phyloP scores from a whole-genome alignment of 2,113 vertebrate species.

The Acinonyx jubatus region DNA sequence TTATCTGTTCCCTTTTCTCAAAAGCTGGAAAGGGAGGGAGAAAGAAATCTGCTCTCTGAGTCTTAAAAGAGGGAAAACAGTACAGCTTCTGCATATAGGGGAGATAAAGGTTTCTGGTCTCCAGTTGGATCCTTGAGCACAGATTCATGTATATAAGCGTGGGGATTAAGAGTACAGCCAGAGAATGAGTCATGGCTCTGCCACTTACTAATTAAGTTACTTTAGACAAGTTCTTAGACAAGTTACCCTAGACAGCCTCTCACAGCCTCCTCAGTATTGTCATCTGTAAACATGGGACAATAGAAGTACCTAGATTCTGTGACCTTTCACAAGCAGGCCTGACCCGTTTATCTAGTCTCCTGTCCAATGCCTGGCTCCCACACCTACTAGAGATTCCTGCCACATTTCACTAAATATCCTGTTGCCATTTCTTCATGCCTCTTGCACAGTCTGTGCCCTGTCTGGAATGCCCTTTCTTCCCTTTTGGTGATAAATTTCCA shows the following conservation, averaged over 20 bases:
- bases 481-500: neutral
- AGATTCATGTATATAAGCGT: neutral
- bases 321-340: neutral
- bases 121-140: neutral
- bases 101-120: neutral
- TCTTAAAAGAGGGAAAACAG: neutral
- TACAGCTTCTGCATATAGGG: neutral
- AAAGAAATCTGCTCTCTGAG: conserved; percentile 37
- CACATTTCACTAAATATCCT: neutral
- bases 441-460: neutral
- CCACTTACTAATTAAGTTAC: neutral
- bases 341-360: neutral
- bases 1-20: conserved; percentile 37
- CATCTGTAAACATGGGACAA: neutral
- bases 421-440: neutral
- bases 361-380: neutral
- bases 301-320: conserved; percentile 5
- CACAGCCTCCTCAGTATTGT: neutral
- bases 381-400: neutral
- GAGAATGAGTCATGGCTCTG: neutral
- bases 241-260: neutral
- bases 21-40: neutral
- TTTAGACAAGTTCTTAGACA: neutral
- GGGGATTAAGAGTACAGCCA: neutral
- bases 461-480: conserved; percentile 1